Evolutionary conservation across 2,797 vertebrate genomes (phyloP), one percentile per base, ranked within the genome.

Genomic region (Botia kubotai): DNA sequence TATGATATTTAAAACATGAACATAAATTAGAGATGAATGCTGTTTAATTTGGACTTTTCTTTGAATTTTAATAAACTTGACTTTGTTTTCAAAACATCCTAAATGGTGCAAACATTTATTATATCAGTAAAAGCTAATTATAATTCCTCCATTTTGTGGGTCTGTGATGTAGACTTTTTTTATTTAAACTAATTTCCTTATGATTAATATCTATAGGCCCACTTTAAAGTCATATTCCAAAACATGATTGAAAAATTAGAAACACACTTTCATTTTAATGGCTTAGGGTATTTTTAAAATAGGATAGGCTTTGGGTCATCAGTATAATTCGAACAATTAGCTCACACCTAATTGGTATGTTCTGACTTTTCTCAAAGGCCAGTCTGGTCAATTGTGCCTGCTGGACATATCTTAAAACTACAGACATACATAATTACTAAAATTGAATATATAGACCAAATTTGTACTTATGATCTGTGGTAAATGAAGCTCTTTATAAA

Each of bases 341-440:
- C 85, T 82, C 72, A 65, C 63, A 86, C 76, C 81, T 90, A 89
- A 90, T 90, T 90, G 83, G 84, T 84, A 82, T 85, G 85, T 82
- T 87, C 80, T 75, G 48, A 82, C 55, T 82, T 80, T 82, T 81
- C 84, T n/a, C 6, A 82, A 86, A 89, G 87, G 83, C 78, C 83
- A 81, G 17, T 6, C 55, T 65, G 83, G 90, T 87, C 88, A 92
- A 89, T 91, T 92, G 87, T 78, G 88, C 87, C 89, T 81, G 83
- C 65, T 81, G 82, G 92, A 83, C 81, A 89, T 72, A 68, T 79
- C 26, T 14, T 33, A 58, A 82, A 84, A 68, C 65, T 36, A 78
- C 17, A 84, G 52, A 82, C 46, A 16, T 74, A 46, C 63, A 53
- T 77, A 82, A 84, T 82, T 78, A 77, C 63, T 68, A 10, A 75